Conservation (phyloP, 1,140 invertebrate species). For the Dufourea novaeangliae region DNA sequence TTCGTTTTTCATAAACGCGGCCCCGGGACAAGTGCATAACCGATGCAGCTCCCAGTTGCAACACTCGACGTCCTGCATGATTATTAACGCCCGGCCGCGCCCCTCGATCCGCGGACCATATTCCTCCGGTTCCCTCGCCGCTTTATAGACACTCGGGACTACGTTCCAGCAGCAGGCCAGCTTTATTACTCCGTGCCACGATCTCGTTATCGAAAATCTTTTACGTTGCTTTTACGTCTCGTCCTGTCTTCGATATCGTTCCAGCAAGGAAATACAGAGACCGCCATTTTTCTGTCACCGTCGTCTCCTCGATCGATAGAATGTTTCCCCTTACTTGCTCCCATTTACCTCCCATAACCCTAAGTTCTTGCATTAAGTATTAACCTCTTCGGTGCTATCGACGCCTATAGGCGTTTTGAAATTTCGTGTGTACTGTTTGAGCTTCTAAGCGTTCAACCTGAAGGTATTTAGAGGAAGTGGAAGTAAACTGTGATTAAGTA, state of each 20-base stretch:
- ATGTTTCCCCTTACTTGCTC: too few relatives aligned
- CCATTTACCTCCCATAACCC: too few relatives aligned
- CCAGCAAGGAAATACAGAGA: neutral
- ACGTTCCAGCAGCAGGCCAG: neutral
- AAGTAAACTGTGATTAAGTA: too few relatives aligned
- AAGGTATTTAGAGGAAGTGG: too few relatives aligned
- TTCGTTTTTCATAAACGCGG: constrained; percentile 38
- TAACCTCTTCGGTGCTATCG: too few relatives aligned
- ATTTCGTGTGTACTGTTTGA: too few relatives aligned
- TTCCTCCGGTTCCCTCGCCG: neutral
- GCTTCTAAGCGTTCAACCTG: too few relatives aligned
- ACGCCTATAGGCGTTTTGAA: too few relatives aligned
- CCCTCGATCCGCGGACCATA: constrained; percentile 22
- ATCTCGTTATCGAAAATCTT: constrained; percentile 13
- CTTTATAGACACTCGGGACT: constrained; percentile 23
- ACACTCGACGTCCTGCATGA: constrained; percentile 58
- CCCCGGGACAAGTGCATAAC: constrained; percentile 34
- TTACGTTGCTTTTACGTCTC: neutral
- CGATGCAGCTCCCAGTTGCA: constrained; percentile 57
- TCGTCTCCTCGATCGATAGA: neutral
- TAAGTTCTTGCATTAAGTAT: too few relatives aligned
- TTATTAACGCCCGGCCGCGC: constrained; percentile 61
- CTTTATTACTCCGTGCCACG: neutral
- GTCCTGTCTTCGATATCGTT: neutral
- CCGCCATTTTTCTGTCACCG: neutral